Evolutionary conservation across 2,797 vertebrate genomes (phyloP).

Genomic region (Galago senegalensis): DNA sequence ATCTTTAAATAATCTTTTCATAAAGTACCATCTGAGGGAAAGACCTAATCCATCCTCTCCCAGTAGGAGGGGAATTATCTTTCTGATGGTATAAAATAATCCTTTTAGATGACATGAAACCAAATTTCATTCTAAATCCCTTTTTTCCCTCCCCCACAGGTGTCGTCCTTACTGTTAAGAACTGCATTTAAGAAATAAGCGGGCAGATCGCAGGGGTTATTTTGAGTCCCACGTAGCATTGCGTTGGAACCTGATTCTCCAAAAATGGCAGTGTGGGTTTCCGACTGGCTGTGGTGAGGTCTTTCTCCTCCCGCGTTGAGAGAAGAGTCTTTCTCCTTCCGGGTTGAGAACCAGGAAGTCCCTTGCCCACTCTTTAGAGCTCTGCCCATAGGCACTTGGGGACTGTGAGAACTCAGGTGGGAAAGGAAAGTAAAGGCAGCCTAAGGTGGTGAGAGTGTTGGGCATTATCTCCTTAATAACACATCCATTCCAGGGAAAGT

Average conservation of each 20-base stretch:
- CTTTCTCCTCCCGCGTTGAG: background rate
- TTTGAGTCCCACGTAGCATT: conserved; percentile 40
- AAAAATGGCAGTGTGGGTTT: conserved; percentile 12
- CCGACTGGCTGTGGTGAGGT: background rate
- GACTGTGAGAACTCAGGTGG: background rate
- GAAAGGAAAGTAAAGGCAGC: background rate
- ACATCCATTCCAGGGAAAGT: background rate
- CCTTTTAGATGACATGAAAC: conserved; percentile 81
- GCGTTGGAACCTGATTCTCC: conserved; percentile 36
- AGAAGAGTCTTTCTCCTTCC: background rate
- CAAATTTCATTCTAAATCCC: conserved; percentile 74
- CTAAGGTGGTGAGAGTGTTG: background rate
- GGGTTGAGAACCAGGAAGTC: rapidly evolving
- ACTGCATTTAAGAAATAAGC: conserved; percentile 72
- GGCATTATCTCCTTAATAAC: background rate
- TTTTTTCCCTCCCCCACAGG: conserved; percentile 68
- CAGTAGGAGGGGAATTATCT: conserved; percentile 79
- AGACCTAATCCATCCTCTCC: conserved; percentile 81
- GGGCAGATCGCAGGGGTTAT: conserved; percentile 54
- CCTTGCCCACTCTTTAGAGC: background rate
- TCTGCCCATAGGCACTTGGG: background rate
- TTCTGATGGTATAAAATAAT: conserved; percentile 83
- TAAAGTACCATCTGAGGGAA: conserved; percentile 78
- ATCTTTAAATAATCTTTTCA: conserved; percentile 86
- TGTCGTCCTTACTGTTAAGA: conserved; percentile 73